Evolutionary conservation across 2,888 invertebrate genomes (phyloP), one percentile per base, ranked within the genome.

Genomic region (Xanthia icteritia): DNA sequence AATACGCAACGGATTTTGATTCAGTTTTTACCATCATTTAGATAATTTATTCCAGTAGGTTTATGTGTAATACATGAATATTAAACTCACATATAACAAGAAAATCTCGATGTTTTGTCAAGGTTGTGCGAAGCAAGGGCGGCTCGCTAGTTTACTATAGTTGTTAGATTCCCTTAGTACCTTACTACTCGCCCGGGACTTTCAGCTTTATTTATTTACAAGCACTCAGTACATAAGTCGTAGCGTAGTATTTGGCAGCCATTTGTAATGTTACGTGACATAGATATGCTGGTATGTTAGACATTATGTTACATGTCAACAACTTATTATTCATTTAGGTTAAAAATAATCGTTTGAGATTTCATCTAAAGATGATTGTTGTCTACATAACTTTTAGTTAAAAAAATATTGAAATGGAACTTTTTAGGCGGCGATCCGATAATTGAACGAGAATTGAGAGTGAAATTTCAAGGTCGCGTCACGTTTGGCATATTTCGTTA

Each of bases 161-260:
- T n/a, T 42, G 9, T 2, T 31, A 58, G 23, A 27, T 60, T 71
- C 51, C 39, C 27, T 54, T 42, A 42, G 42, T 42, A 60, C n/a
- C 17, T 56, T 65, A 31, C 31, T 13, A 67, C 27, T 42, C 36
- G 23, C 61, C 65, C 31, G 70, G 70, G 74, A 56, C 36, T 56
- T 36, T 54, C 42, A 45, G 61, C 64, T 51, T 67, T 66, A 83
- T 81, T 73, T 81, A 81, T 85, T 85, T 73, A 81, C 85, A 45
- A 76, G 70, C 69, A n/a, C 23, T 31, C 11, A 5, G 31, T 73
- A 71, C n/a, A 51, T 71, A 82, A 54, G 61, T 54, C 60, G 17
- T 58, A 48, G 65, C 36, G 65, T 63, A 54, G 36, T 70, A 56
- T 81, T 83, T 83, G 83, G 83, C 83, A 83, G 67, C 31, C 60